phyloP scores from a whole-genome alignment of 2,113 vertebrate species.

The Leptodactylus fuscus region DNA sequence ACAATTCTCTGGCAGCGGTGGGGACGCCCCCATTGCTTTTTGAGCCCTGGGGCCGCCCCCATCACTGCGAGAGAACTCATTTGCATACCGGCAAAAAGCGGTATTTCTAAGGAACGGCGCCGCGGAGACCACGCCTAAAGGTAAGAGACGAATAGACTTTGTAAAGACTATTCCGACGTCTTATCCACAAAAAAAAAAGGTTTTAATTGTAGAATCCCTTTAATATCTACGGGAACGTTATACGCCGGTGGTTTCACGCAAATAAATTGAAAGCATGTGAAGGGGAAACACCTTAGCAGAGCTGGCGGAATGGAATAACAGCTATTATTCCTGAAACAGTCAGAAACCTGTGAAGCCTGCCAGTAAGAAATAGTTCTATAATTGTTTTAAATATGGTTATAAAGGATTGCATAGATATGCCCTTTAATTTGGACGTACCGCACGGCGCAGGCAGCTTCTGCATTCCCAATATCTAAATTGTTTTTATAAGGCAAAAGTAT shows the following conservation, averaged over 20 bases:
- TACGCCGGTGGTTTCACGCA: background rate
- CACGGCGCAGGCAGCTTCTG: background rate
- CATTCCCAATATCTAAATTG: background rate
- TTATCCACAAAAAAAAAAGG: too few relatives aligned
- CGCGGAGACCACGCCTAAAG: too few relatives aligned
- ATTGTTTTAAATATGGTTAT: slow-evolving; percentile 10
- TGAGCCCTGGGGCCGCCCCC: too few relatives aligned
- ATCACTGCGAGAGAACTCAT: too few relatives aligned
- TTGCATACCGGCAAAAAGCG: too few relatives aligned
- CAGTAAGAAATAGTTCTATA: background rate
- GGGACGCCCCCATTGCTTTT: too few relatives aligned
- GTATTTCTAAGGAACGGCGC: too few relatives aligned
- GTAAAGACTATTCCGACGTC: too few relatives aligned
- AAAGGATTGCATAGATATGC: background rate
- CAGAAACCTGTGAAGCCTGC: background rate
- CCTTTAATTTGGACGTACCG: background rate
- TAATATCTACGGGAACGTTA: background rate
- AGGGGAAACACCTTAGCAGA: background rate
- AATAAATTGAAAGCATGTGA: background rate
- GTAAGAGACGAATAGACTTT: too few relatives aligned
- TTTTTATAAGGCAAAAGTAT: background rate
- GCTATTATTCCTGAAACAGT: background rate
- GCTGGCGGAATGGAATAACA: background rate
- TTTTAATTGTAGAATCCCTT: background rate
- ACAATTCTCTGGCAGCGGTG: too few relatives aligned